Base-by-base conservation (phyloP, 2,888 invertebrate species). In the Timema cristinae region DNA sequence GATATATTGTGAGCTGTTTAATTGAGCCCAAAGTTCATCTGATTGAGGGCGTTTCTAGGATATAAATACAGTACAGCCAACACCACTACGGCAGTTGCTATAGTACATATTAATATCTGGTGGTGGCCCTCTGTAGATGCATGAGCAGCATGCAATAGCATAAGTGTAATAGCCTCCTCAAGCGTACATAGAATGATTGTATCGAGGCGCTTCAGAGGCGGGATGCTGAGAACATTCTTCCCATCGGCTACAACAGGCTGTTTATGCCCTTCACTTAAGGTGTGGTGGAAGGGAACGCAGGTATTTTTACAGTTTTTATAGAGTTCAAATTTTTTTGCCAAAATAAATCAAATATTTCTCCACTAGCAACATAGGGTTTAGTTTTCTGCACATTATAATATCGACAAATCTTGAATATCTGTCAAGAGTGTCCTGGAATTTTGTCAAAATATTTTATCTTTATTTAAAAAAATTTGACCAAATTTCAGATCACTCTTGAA, bases 1-100 rank as follows among this genome's bases (percentile, higher is more conserved):
- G 59, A 0, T n/a, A 59, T n/a, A 4, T 59, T 15, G 10, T 54
- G 69, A 13, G 69, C 68, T 68, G 54, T 54, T 16, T 47, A 69
- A 69, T 15, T 16, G 16, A 48, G 52, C 10, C 52, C 52, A 51
- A 59, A n/a, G 8, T 59, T n/a, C n/a, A n/a, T 7, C 7, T 59
- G 6, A 15, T 59, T 15, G 15, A 8, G 59, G n/a, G 7, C 0
- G 32, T 59, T 59, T 32, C 32, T n/a, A n/a, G 15, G 32, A 15
- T 9, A 59, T n/a, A 59, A 48, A 71, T 51, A 70, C n/a, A n/a
- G n/a, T n/a, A n/a, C 67, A 71, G 63, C 70, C 52, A 66, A 49
- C 49, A 72, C 67, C 66, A 50, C 16, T 51, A 66, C 66, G 16
- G 67, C 66, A n/a, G 6, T 50, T 51, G 67, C 70, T n/a, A 70